A percentile compares a stretch with the other conserved stretches of the same genome.
These are phyloP conservation scores for Drosophila nigritarsus DNA, from an alignment of 2,888 invertebrate species.

Conservation along the genomic window DNA sequence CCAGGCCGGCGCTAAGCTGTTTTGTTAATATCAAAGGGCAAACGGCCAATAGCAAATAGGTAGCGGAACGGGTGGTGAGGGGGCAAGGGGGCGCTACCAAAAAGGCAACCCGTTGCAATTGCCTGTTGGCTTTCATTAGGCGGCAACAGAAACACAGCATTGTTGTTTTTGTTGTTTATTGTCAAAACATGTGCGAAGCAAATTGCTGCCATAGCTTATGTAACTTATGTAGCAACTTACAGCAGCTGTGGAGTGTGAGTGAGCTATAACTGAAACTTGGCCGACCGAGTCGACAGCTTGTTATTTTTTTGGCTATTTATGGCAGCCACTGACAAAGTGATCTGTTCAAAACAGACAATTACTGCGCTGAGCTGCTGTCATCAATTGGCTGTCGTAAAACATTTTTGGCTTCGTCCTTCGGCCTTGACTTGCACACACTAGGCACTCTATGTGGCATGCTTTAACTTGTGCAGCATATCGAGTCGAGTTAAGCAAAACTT, in stretches of 20 bases:
- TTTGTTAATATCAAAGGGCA: slow-evolving; percentile 26
- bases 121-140: slow-evolving; percentile 10
- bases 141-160: slow-evolving; percentile 5
- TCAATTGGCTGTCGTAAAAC: slow-evolving; percentile 10
- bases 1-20: slow-evolving; percentile 21
- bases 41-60: not conserved
- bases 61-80: not conserved
- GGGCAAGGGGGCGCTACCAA: not conserved
- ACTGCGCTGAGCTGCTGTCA: slow-evolving; percentile 10
- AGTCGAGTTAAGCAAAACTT: not conserved
- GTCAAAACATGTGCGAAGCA: slow-evolving; percentile 24
- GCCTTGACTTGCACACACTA: not conserved
- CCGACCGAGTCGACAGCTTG: slow-evolving; percentile 1
- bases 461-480: not conserved
- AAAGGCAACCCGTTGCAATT: slow-evolving; percentile 8
- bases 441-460: not conserved
- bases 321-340: slow-evolving; percentile 8
- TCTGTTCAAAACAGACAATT: slow-evolving; percentile 22
- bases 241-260: slow-evolving; percentile 10
- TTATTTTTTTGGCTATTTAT: slow-evolving; percentile 14
- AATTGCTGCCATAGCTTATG: slow-evolving; percentile 17
- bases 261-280: slow-evolving; percentile 5
- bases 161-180: slow-evolving; percentile 10
- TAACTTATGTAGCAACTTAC: not conserved
- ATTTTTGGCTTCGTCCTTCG: not conserved